phyloP scores from a whole-genome alignment of 2,797 vertebrate genomes.

The Onychomys leucogaster region DNA sequence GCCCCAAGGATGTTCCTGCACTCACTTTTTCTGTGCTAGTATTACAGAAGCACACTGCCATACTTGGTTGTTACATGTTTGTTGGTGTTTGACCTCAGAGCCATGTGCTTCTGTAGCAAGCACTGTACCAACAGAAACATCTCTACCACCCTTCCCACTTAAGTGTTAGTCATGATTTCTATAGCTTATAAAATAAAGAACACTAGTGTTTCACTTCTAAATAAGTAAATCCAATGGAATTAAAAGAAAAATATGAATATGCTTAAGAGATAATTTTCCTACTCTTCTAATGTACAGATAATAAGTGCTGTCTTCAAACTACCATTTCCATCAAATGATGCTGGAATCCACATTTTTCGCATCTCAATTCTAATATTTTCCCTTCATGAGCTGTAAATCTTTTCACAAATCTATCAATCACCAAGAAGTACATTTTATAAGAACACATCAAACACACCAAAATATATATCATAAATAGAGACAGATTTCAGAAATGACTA shows the following conservation, averaged over 20 bases:
- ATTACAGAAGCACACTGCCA: neutral
- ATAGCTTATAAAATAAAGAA: neutral
- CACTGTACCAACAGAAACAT: neutral
- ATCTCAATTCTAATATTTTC: neutral
- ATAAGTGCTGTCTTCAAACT: neutral
- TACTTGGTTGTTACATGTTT: neutral
- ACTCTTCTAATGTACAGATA: neutral
- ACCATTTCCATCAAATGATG: neutral
- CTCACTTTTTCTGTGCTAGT: neutral
- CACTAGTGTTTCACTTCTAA: neutral
- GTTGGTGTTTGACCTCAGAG: too few species aligned
- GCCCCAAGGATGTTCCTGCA: accelerated
- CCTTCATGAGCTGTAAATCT: neutral
- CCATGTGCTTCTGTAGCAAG: too few species aligned
- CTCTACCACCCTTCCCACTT: neutral
- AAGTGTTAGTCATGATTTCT: neutral
- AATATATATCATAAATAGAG: neutral
- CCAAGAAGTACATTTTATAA: neutral
- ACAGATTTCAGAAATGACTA: neutral
- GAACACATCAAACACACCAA: neutral
- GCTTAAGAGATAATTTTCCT: neutral
- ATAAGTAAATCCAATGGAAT: neutral
- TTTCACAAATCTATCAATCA: neutral
- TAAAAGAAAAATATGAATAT: neutral
- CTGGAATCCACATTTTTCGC: neutral